Conservation (phyloP, 2,113 vertebrate genomes). For the Psephotus haematonotus region DNA sequence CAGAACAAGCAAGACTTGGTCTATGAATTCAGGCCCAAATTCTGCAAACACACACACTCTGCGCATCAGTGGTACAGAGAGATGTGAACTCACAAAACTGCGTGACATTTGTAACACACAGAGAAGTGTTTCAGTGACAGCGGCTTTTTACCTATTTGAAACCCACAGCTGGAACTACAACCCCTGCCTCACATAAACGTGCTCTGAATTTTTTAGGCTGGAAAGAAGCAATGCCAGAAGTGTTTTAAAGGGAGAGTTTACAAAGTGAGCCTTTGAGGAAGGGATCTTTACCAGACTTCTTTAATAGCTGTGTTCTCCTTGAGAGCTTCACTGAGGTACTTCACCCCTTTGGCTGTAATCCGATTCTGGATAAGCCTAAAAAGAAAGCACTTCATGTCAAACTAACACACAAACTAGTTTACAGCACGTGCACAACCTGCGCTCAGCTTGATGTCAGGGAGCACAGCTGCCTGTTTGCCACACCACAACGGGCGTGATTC, state of each 20-base stretch:
- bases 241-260: not conserved
- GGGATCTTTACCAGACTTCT: slow-evolving; percentile 78
- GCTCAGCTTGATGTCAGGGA: not conserved
- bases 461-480: not conserved
- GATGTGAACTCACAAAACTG: not conserved
- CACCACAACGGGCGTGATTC: not conserved
- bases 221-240: not conserved
- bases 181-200: not conserved
- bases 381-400: not conserved
- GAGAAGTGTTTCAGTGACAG: not conserved
- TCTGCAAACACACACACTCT: not conserved
- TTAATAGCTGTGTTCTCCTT: slow-evolving; percentile 72
- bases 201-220: not conserved
- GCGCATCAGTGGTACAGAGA: not conserved
- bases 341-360: slow-evolving; percentile 76
- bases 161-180: not conserved
- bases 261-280: not conserved
- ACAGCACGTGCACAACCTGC: not conserved
- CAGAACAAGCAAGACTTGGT: not conserved
- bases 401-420: not conserved
- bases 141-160: not conserved
- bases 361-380: slow-evolving; percentile 81
- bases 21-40: not conserved
- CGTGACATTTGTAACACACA: not conserved
- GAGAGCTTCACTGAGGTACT: slow-evolving; percentile 68